Base-by-base conservation (phyloP, 2,113 vertebrate species). In the Elachura formosa region DNA sequence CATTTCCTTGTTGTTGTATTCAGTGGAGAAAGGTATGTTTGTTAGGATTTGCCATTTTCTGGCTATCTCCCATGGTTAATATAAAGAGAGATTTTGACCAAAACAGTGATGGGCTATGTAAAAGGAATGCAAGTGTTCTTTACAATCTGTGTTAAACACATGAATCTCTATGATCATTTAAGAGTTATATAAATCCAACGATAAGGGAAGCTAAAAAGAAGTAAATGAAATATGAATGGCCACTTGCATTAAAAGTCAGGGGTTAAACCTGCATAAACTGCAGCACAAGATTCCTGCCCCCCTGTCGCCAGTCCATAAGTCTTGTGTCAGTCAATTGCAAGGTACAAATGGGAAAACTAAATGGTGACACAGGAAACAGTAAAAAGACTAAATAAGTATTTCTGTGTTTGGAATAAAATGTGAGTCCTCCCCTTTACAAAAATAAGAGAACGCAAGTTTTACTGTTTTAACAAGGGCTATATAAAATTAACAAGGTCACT, bases 51-150 rank as follows among this genome's bases (percentile, higher is more conserved):
- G 79, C 93, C 49, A 16, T 85, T 94, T 84, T 93, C 43, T 92
- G 63, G 28, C 56, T 89, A 25, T 66, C 96, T 93, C 40, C 88
- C 63, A 20, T 90, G 75, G 62, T 51, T 84, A 62, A 75, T 92
- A 88, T 28, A 38, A 45, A 89, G 69, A 86, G 73, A 89, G 56
- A 88, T 69, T 95, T 89, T 81, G 66, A 45, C 34, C 76, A 46
- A 29, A 82, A 69, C 69, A 77, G 46, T 38, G 34, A 52, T 68
- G 5, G 33, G 14, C 58, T 83, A 6, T 89, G 56, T 94, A 88
- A 93, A 95, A 94, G 86, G 68, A 94, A 84, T 93, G 48, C 74
- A 87, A 1, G 88, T 96, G 80, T 96, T 96, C 96, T 88, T 96
- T 91, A 87, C 41, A 54, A 15, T 91, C 85, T 93, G 54, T 95